These are phyloP conservation scores for Alloscopus bannaensis DNA, from an alignment of 2,888 invertebrate species.

Conservation along the genomic window DNA sequence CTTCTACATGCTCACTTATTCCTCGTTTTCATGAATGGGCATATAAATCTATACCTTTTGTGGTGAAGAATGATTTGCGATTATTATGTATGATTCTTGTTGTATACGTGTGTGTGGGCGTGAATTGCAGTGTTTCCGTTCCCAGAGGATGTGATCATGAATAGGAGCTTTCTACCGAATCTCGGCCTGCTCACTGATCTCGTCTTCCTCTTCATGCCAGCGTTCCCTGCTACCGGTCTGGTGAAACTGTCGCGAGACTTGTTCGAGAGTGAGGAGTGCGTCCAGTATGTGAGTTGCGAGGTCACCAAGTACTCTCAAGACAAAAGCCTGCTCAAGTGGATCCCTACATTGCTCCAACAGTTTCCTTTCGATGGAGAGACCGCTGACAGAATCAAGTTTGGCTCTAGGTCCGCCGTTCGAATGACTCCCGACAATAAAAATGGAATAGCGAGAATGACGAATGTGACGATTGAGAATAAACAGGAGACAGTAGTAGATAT, in stretches of 20 bases:
- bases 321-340: slow-evolving; percentile 47
- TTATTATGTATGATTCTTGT: too few relatives aligned
- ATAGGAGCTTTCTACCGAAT: slow-evolving; percentile 58
- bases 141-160: slow-evolving; percentile 53
- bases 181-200: slow-evolving; percentile 56
- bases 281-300: slow-evolving; percentile 62
- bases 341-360: slow-evolving; percentile 60
- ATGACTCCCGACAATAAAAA: slow-evolving; percentile 11
- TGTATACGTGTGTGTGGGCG: too few relatives aligned
- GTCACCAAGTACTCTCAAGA: slow-evolving; percentile 48
- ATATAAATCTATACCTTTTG: too few relatives aligned
- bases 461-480: not conserved
- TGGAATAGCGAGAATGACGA: not conserved
- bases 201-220: slow-evolving; percentile 48
- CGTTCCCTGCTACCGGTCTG: slow-evolving; percentile 60
- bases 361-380: slow-evolving; percentile 67
- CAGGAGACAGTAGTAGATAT: not conserved
- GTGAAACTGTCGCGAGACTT: slow-evolving; percentile 63
- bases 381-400: slow-evolving; percentile 54
- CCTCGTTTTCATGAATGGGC: too few relatives aligned
- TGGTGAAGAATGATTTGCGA: too few relatives aligned
- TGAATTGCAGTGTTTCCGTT: slow-evolving; percentile 48
- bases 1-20: too few relatives aligned
- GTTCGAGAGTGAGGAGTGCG: slow-evolving; percentile 67
- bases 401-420: slow-evolving; percentile 49